Base-by-base conservation (phyloP, 1,140 invertebrate species). In the Drosophila sp. region DNA sequence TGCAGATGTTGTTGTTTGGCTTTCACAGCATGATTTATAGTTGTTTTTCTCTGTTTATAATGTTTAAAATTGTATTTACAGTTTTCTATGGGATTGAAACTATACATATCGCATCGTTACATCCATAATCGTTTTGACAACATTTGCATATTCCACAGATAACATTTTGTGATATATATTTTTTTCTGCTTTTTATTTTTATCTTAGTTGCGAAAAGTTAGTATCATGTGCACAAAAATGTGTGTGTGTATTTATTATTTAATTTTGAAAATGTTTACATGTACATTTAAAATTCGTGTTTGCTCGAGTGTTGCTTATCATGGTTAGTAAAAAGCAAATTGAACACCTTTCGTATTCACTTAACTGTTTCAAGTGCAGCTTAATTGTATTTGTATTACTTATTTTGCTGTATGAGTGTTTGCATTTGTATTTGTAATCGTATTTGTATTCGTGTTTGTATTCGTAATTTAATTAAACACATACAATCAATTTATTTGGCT, bases 41-140 rank as follows among this genome's bases (percentile, higher is more conserved):
- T 61, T 74, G 57, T 72, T 69, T 66, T 53, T 36, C 57, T 72
- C 51, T 72, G 67, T 66, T 82, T 70, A 64, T 57, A 54, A 72
- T 82, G 66, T 87, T 86, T 86, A 86, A 86, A 86, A 86, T 84
- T 87, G 66, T 86, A 86, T 86, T 89, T 86, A 86, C 82, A 86
- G 64, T 67, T 64, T 40, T 72, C 70, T 76, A 82, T 76, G 67
- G 66, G 82, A 82, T 72, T 75, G 82, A 78, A 76, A 71, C 80
- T 87, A 82, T 43, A 75, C 56, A 61, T 61, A 75, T 57, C 51
- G 50, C 62, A 62, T 53, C 36, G 34, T 34, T 63, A 58, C 36
- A 54, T 72, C 43, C 57, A 72, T 84, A 80, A 56, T 84, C 43
- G 56, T 61, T 46, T 46, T 87, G 87, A 86, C 81, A 86, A 73